Conservation (phyloP, 2,113 vertebrate genomes). For the Malurus elegans region DNA sequence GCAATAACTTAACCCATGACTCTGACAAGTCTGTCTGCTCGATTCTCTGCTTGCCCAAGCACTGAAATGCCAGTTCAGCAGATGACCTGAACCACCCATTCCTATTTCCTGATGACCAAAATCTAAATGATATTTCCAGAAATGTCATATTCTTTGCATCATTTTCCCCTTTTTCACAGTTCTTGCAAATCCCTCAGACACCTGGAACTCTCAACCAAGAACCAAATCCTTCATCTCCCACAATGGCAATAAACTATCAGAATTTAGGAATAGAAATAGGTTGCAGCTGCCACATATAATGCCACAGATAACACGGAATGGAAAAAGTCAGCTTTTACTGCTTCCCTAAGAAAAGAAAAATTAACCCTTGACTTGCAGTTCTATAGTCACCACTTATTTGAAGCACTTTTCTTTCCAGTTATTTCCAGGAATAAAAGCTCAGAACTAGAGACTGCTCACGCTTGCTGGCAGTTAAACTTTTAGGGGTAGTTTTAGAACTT, state of each 20-base stretch:
- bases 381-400: background rate
- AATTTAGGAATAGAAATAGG: conserved; percentile 38
- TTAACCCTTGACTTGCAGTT: conserved; percentile 40
- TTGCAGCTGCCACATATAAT: conserved; percentile 24
- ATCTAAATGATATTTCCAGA: conserved; percentile 60
- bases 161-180: conserved; percentile 8
- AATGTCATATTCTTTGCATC: conserved; percentile 19
- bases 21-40: background rate
- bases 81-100: conserved; percentile 24
- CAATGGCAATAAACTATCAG: conserved; percentile 42
- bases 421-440: background rate
- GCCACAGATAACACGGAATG: background rate
- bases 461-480: background rate
- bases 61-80: conserved; percentile 49
- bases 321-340: background rate
- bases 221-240: conserved; percentile 46
- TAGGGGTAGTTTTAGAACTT: background rate
- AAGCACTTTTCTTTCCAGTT: background rate
- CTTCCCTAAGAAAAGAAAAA: conserved; percentile 21
- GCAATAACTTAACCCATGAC: conserved; percentile 16
- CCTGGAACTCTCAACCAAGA: conserved; percentile 6
- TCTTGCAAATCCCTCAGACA: conserved; percentile 37
- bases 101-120: conserved; percentile 26
- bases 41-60: background rate
- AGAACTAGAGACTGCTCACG: background rate